Percentiles rank a stretch among this genome's conserved stretches.
Evolutionary conservation across 2,888 invertebrate species (phyloP).

Genomic region (Pandemis heparana): DNA sequence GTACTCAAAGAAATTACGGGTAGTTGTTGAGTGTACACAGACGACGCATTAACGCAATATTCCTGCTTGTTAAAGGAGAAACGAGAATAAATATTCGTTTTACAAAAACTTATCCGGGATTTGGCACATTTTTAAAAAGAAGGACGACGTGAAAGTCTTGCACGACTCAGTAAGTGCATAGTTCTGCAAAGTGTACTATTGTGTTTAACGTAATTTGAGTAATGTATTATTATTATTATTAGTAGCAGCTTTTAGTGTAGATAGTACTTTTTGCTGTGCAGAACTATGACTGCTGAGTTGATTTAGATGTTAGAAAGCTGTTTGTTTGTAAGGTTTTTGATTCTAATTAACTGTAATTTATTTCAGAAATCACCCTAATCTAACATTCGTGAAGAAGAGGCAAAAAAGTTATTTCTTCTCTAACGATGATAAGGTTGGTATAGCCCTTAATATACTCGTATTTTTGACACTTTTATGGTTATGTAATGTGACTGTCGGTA

Average conservation of each 20-base stretch:
- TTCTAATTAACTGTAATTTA: constrained; percentile 36
- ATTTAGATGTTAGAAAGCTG: not conserved
- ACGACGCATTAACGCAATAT: constrained; percentile 3
- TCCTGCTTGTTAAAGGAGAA: constrained; percentile 61
- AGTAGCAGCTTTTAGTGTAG: constrained; percentile 20
- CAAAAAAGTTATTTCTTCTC: constrained; percentile 73
- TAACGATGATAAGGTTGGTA: constrained; percentile 50
- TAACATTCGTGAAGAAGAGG: constrained; percentile 78
- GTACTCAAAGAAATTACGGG: not conserved
- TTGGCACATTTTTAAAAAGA: constrained; percentile 80
- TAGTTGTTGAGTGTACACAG: constrained; percentile 25
- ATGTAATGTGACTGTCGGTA: no score
- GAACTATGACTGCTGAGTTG: constrained; percentile 51
- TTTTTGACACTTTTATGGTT: no score
- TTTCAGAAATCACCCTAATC: constrained; percentile 76
- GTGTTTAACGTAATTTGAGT: not conserved
- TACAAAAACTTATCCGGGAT: constrained; percentile 81
- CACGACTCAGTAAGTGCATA: constrained; percentile 79
- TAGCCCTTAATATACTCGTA: not conserved
- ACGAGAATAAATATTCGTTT: constrained; percentile 69
- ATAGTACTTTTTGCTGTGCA: constrained; percentile 49
- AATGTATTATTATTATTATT: not conserved
- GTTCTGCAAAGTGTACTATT: constrained; percentile 74
- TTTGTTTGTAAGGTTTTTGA: not conserved
- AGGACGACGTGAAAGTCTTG: constrained; percentile 54